Evolutionary conservation across 2,113 vertebrate species (phyloP).

Genomic region (Pachyramphus minor): DNA sequence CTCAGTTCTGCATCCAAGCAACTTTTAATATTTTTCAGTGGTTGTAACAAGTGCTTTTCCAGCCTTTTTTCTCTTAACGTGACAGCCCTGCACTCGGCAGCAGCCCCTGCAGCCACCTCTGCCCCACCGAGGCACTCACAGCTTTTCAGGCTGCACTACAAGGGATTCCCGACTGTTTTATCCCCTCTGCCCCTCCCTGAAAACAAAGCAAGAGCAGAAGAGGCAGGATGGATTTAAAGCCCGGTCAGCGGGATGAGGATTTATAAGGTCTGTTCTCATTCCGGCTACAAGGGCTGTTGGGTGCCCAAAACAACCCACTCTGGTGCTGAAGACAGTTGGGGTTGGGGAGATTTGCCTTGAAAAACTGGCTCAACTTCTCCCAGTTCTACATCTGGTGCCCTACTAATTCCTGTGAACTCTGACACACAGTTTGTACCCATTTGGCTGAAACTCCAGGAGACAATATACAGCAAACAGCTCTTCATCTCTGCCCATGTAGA

Average conservation of each 20-base stretch:
- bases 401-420: not conserved
- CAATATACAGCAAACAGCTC: not conserved
- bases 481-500: not conserved
- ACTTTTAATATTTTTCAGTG: not conserved
- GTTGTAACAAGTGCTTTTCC: not conserved
- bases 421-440: not conserved
- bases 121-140: fast-evolving
- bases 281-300: not conserved
- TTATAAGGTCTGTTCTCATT: not conserved
- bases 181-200: not conserved
- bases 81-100: not conserved
- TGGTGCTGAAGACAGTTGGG: not conserved
- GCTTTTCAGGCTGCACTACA: not conserved
- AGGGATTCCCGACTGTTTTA: not conserved
- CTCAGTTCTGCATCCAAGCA: not conserved
- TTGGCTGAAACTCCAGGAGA: not conserved
- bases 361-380: not conserved
- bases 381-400: not conserved
- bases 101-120: not conserved
- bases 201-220: fast-evolving
- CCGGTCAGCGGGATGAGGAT: fast-evolving
- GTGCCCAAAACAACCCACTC: not conserved
- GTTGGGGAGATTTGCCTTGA: not conserved
- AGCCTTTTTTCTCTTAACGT: not conserved
- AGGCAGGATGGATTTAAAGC: not conserved